Evolutionary conservation across 2,888 invertebrate genomes (phyloP).

Genomic region (Leucophenga montana): DNA sequence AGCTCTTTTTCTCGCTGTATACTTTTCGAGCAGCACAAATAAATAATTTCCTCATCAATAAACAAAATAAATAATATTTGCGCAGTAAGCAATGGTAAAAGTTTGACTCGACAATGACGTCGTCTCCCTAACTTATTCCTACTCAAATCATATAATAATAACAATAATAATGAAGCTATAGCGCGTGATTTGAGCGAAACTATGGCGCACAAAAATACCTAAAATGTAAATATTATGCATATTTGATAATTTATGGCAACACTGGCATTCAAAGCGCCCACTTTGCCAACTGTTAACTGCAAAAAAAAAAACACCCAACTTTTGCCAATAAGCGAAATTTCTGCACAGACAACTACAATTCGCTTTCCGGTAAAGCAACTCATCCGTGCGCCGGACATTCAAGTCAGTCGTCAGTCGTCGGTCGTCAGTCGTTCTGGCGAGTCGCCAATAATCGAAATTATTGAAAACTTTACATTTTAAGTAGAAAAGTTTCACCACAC

Average conservation of each 20-base stretch:
- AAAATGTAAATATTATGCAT: constrained; percentile 68
- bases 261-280: constrained; percentile 66
- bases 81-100: constrained; percentile 20
- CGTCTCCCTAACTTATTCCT: too few species aligned
- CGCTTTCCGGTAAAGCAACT: not conserved
- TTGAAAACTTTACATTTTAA: constrained; percentile 69
- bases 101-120: not conserved
- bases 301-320: constrained; percentile 34
- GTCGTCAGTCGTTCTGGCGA: constrained; percentile 51
- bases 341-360: constrained; percentile 10
- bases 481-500: constrained; percentile 57
- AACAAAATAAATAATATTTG: constrained; percentile 66
- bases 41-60: constrained; percentile 70
- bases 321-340: constrained; percentile 32
- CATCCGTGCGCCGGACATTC: not conserved
- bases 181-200: too few species aligned
- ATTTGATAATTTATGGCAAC: constrained; percentile 70
- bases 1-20: too few species aligned
- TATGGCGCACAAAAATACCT: not conserved
- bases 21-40: constrained; percentile 33
- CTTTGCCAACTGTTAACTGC: constrained; percentile 37
- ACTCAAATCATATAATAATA: too few species aligned
- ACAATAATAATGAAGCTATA: constrained; percentile 14
- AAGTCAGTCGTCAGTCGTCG: not conserved
- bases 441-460: constrained; percentile 71